Evolutionary conservation across 2,797 vertebrate genomes (phyloP).

Genomic region (Gallirallus australis): DNA sequence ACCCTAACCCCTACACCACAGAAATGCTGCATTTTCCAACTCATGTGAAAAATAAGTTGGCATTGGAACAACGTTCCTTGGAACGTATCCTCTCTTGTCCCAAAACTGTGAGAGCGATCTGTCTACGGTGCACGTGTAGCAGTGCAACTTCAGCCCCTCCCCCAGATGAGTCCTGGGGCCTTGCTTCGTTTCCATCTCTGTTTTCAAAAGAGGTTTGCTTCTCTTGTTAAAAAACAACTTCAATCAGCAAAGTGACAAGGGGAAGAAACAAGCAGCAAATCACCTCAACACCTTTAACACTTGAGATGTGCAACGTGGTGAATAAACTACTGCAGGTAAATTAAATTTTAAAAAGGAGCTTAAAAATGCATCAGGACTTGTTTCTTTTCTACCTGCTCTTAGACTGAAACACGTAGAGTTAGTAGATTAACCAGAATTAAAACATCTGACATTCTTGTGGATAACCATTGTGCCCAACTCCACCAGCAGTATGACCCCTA

Average conservation of each 20-base stretch:
- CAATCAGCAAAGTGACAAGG: not conserved
- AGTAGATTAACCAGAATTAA: not conserved
- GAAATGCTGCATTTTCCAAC: not conserved
- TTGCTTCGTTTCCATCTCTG: not conserved
- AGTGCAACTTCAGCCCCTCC: not conserved
- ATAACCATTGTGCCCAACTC: not conserved
- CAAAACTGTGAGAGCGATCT: rapidly evolving
- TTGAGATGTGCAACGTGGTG: not conserved
- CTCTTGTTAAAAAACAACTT: not conserved
- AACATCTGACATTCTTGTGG: not conserved
- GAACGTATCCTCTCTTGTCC: not conserved
- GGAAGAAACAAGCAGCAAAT: constrained; percentile 10
- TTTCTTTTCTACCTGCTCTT: not conserved
- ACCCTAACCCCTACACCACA: not conserved
- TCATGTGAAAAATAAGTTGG: not conserved
- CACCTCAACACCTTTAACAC: not conserved
- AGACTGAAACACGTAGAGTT: not conserved
- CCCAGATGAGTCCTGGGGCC: not conserved
- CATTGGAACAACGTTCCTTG: not conserved
- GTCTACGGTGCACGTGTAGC: rapidly evolving
- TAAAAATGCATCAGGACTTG: constrained; percentile 37
- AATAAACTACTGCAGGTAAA: not conserved
- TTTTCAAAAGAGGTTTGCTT: not conserved
- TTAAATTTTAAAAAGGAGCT: not conserved
- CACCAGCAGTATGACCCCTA: not conserved